Percentiles rank a stretch among this genome's conserved stretches.
These are phyloP conservation scores for Bombus polaris DNA, from an alignment of 1,140 invertebrate genomes.

Conservation along the genomic window DNA sequence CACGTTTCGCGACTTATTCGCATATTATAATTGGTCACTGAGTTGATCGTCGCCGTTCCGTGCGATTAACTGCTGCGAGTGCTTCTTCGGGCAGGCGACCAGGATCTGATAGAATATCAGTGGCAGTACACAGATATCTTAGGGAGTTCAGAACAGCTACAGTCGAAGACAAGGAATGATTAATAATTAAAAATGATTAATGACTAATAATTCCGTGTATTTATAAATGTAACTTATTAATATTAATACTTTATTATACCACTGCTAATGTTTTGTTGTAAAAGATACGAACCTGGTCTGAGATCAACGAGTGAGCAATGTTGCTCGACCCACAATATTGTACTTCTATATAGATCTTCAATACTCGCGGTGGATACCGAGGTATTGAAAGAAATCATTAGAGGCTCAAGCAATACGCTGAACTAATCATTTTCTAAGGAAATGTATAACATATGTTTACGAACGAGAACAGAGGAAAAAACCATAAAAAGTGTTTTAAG, in stretches of 20 bases:
- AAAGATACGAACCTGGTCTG: slow-evolving; percentile 89
- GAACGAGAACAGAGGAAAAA: too few relatives aligned
- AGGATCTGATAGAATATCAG: slow-evolving; percentile 95
- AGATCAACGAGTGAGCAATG: slow-evolving; percentile 96
- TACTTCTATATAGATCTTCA: slow-evolving; percentile 96
- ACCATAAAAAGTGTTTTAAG: slow-evolving; percentile 34
- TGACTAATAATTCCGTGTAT: background rate
- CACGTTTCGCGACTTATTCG: slow-evolving; percentile 33
- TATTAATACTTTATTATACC: background rate
- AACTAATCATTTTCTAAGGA: slow-evolving; percentile 86
- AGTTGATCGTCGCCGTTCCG: slow-evolving; percentile 73
- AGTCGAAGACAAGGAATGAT: slow-evolving; percentile 66
- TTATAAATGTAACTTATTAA: background rate
- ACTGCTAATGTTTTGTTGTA: background rate
- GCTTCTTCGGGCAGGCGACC: slow-evolving; percentile 94
- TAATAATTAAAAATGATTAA: background rate
- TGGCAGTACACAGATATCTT: slow-evolving; percentile 94
- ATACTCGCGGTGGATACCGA: slow-evolving; percentile 95
- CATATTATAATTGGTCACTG: slow-evolving; percentile 68
- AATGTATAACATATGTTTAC: slow-evolving; percentile 40
- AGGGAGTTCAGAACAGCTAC: slow-evolving; percentile 96
- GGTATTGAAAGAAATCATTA: slow-evolving; percentile 94
- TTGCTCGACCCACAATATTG: slow-evolving; percentile 96
- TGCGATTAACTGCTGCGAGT: slow-evolving; percentile 83
- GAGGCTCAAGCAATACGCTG: slow-evolving; percentile 93